Evolutionary conservation across 2,888 invertebrate species (phyloP).

Genomic region (Eulithis testata): DNA sequence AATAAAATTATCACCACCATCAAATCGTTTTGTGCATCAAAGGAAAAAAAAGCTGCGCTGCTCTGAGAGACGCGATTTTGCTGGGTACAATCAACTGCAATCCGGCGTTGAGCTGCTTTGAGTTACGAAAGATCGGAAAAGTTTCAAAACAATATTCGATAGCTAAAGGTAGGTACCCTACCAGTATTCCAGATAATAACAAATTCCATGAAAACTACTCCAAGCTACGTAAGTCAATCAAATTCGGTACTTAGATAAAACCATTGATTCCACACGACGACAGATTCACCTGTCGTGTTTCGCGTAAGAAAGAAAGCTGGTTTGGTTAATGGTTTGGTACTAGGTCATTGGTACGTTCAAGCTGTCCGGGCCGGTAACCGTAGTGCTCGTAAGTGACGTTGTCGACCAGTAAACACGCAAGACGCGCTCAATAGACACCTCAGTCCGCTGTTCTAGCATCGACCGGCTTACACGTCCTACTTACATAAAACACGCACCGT

Average conservation of each 20-base stretch:
- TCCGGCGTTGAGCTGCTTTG: too few species aligned
- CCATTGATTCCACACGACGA: conserved; percentile 29
- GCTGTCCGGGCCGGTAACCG: conserved; percentile 55
- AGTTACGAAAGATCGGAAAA: too few species aligned
- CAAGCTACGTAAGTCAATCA: conserved; percentile 13
- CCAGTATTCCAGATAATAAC: too few species aligned
- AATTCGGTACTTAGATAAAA: too few species aligned
- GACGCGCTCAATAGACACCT: conserved; percentile 46
- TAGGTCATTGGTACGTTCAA: conserved; percentile 74
- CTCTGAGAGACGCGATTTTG: too few species aligned
- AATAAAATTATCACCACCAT: too few species aligned
- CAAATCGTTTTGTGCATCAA: too few species aligned
- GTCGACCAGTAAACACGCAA: conserved; percentile 42
- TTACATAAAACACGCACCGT: conserved; percentile 47
- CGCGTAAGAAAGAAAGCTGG: conserved; percentile 74
- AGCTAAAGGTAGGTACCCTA: too few species aligned
- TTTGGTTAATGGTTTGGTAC: conserved; percentile 44
- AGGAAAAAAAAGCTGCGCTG: too few species aligned
- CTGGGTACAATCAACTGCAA: too few species aligned
- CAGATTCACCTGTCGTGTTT: conserved; percentile 30
- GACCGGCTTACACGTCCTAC: conserved; percentile 58
- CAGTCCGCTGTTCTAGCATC: conserved; percentile 60
- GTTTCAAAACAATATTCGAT: too few species aligned
- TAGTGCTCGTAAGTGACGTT: conserved; percentile 64
- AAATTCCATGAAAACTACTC: neutral